Evolutionary conservation across 1,140 invertebrate species (phyloP).

Genomic region (Belonocnema kinseyi): DNA sequence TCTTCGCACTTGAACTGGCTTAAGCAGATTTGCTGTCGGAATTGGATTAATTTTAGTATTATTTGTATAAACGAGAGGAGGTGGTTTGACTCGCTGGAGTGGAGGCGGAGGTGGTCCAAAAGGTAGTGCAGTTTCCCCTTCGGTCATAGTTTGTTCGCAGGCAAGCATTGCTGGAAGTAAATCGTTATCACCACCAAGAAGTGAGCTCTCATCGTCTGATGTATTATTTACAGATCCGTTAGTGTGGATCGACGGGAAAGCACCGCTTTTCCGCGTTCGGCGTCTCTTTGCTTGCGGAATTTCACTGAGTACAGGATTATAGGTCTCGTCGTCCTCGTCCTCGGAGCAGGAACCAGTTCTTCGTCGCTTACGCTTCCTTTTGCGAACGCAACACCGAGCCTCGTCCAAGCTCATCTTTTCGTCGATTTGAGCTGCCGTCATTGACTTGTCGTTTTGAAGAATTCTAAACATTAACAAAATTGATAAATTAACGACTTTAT

Average conservation of each 20-base stretch:
- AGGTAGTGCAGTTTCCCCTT: slow-evolving; percentile 54
- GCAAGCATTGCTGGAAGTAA: slow-evolving; percentile 53
- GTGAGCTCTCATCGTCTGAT: slow-evolving; percentile 43
- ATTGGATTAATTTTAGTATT: slow-evolving; percentile 52
- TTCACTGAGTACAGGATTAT: slow-evolving; percentile 18
- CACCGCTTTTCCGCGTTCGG: slow-evolving; percentile 37
- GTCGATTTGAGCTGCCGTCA: slow-evolving; percentile 59
- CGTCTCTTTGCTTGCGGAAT: slow-evolving; percentile 45
- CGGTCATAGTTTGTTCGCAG: slow-evolving; percentile 66
- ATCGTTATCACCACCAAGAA: slow-evolving; percentile 38
- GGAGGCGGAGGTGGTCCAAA: slow-evolving; percentile 32
- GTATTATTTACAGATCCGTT: slow-evolving; percentile 50
- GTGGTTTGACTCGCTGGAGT: neutral
- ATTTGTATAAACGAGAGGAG: slow-evolving; percentile 8
- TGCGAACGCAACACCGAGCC: slow-evolving; percentile 66
- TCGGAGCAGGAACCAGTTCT: slow-evolving; percentile 61
- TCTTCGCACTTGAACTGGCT: slow-evolving; percentile 37
- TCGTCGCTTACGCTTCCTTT: slow-evolving; percentile 62
- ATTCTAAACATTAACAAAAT: slow-evolving; percentile 55
- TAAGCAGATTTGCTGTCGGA: slow-evolving; percentile 54
- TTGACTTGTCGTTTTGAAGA: slow-evolving; percentile 56
- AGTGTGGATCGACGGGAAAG: slow-evolving; percentile 39
- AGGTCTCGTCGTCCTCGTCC: slow-evolving; percentile 58
- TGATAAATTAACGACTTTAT: neutral
- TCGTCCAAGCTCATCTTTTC: slow-evolving; percentile 70